Percentiles rank a stretch among this genome's conserved stretches.
Conservation (phyloP, 2,888 invertebrate genomes). For the Campoplex nolae region DNA sequence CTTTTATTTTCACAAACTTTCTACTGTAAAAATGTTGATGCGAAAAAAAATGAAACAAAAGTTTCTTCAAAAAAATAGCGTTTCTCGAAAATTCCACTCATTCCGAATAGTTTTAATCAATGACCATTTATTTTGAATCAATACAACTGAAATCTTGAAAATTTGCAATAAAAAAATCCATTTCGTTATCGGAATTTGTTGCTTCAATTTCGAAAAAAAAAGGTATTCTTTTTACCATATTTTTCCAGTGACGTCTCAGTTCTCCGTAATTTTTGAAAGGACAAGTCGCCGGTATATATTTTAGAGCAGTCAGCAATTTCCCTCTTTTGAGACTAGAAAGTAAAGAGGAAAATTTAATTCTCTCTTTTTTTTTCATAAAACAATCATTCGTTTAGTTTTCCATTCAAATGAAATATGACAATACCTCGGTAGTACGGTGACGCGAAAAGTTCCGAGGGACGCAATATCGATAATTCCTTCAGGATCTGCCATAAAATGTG, state of each 20-base stretch:
- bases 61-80: no score
- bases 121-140: no score
- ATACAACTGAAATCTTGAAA: no score
- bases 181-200: no score
- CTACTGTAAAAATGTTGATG: no score
- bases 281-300: conserved; percentile 75
- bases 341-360: conserved; percentile 27
- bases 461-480: conserved; percentile 72
- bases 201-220: no score
- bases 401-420: neutral
- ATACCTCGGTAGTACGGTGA: conserved; percentile 81
- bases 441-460: conserved; percentile 68
- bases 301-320: conserved; percentile 76
- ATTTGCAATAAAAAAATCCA: no score
- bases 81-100: no score
- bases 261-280: conserved; percentile 78
- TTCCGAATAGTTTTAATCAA: no score
- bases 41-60: no score
- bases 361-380: neutral
- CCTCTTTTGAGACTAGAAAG: conserved; percentile 77
- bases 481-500: conserved; percentile 74
- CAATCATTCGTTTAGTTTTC: neutral
- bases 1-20: no score
- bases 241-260: conserved; percentile 82
- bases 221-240: conserved; percentile 77